These are phyloP conservation scores for Morelia viridis DNA, from an alignment of 2,797 vertebrate genomes.

Conservation along the genomic window DNA sequence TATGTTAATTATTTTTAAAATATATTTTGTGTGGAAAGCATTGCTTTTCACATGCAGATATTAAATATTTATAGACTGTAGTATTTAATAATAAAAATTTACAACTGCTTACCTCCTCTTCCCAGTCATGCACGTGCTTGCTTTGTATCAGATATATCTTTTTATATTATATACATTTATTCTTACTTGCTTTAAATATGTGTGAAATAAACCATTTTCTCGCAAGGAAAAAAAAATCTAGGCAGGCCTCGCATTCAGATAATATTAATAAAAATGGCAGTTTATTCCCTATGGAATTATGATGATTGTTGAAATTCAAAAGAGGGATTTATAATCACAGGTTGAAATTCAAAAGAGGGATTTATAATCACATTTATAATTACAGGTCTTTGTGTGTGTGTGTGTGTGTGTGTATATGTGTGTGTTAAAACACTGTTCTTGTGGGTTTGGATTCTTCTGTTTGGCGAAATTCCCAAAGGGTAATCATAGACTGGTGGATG, in stretches of 20 bases:
- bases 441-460: neutral
- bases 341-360: neutral
- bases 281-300: constrained; percentile 11
- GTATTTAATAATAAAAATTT: constrained; percentile 57
- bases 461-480: neutral
- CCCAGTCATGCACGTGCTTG: constrained; percentile 56
- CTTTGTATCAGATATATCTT: constrained; percentile 46
- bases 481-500: neutral
- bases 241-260: neutral
- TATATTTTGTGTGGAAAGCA: constrained; percentile 3
- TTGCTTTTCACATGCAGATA: neutral
- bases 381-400: neutral
- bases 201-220: constrained; percentile 40
- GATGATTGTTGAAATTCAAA: neutral
- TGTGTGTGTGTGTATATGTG: neutral
- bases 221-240: constrained; percentile 10
- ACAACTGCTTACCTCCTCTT: constrained; percentile 62
- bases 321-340: neutral
- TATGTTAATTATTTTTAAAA: neutral
- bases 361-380: neutral
- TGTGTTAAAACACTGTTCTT: constrained; percentile 24
- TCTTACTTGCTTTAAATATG: constrained; percentile 37
- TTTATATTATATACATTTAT: neutral
- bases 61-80: constrained; percentile 27
- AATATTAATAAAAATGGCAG: neutral